Evolutionary conservation across 2,113 vertebrate genomes (phyloP), one percentile per base, ranked within the genome.

Genomic region (Colius striatus): DNA sequence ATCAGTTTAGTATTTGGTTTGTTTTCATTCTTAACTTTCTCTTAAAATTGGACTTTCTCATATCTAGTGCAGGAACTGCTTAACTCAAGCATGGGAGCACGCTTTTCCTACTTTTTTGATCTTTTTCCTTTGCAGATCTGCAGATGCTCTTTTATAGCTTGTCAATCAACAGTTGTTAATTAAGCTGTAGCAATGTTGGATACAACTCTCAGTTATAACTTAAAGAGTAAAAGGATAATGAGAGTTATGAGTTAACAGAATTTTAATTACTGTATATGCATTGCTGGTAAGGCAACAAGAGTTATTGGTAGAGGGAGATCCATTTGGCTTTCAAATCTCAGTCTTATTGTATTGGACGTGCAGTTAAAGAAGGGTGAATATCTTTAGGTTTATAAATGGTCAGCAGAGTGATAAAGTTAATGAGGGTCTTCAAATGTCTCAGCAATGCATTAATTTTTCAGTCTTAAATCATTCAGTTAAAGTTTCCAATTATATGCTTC

Each of bases 381-480:
- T 54, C 26, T 88, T 79, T 43, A 85, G 61, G 62, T 36, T 82
- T 75, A 43, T 20, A 84, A 90, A 88, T 61, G 8, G 58, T 80
- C 66, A 88, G 30, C 16, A 80, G 50, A 86, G 88, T 66, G 70
- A 70, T 8, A 11, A 70, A 84, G 18, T 73, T 83, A 86, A 63
- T 62, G 25, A 80, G 36, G 30, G 73, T 66, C 47, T 90, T 94
- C 47, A 88, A 58, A 70, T 80, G 70, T 34, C 62, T 93, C 71
- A 90, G 51, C n/a, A 83, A 50, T 53, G 27, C n/a, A 66, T 61
- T 73, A 45, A 66, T 80, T 94, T 92, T 95, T 86, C 72, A 90
- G 19, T 19, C 14, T 72, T 62, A 47, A 15, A 9, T 76, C 34
- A 72, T 61, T 87, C 73, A 63, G 70, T 13, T 67, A 21, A 80